A percentile compares a stretch with the other conserved stretches of the same genome.
Evolutionary conservation across 2,797 vertebrate genomes (phyloP).

Genomic region (Brotula barbata): DNA sequence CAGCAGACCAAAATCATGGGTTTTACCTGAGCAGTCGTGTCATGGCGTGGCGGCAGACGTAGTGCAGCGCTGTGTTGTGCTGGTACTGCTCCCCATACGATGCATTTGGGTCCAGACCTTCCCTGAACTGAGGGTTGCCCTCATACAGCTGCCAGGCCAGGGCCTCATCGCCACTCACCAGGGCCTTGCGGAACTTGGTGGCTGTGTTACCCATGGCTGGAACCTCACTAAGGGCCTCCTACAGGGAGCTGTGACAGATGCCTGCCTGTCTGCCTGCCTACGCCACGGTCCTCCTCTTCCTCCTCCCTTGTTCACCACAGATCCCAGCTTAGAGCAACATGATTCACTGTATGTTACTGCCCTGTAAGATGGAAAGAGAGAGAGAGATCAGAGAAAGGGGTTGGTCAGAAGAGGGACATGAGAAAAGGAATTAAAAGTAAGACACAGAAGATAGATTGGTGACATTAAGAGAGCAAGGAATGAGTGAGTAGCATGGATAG

Average conservation of each 20-base stretch:
- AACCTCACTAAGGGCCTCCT: conserved; percentile 33
- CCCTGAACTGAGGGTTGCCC: conserved; percentile 96
- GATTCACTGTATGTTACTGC: conserved; percentile 55
- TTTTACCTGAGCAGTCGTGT: conserved; percentile 91
- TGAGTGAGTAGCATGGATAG: background rate
- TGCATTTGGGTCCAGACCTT: conserved; percentile 95
- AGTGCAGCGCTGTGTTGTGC: conserved; percentile 97
- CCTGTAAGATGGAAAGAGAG: conserved; percentile 44
- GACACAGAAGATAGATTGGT: background rate
- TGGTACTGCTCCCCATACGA: conserved; percentile 98
- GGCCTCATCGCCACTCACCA: conserved; percentile 95
- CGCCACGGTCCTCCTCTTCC: conserved; percentile 40
- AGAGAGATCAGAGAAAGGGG: conserved; percentile 23
- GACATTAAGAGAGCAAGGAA: background rate
- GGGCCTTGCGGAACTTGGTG: conserved; percentile 98
- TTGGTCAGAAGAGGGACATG: conserved; percentile 7
- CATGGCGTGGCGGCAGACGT: conserved; percentile 95
- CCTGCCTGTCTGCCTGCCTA: conserved; percentile 29
- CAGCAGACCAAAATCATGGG: background rate
- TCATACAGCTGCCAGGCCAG: conserved; percentile 98
- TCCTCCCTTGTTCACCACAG: conserved; percentile 63
- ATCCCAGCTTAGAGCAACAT: conserved; percentile 71
- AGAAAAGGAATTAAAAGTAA: conserved; percentile 20
- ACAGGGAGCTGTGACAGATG: conserved; percentile 51
- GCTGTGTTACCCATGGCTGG: conserved; percentile 96